These are phyloP conservation scores for Galeopterus variegatus DNA, from an alignment of 2,113 vertebrate species.

Conservation along the genomic window DNA sequence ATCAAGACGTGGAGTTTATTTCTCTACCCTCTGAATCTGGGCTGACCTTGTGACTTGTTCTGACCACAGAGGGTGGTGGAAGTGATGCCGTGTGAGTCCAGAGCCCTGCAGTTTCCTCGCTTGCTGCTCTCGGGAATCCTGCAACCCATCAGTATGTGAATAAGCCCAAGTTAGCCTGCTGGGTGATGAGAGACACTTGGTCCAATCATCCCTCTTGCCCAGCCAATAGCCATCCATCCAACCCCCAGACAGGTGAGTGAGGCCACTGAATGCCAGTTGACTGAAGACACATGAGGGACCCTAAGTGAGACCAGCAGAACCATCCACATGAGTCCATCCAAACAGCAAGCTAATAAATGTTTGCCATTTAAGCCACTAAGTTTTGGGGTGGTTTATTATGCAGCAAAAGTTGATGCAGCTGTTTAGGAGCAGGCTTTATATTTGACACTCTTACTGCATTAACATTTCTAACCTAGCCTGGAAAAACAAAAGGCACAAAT, in stretches of 20 bases:
- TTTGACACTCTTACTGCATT: not conserved
- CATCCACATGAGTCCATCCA: not conserved
- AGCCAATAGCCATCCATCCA: not conserved
- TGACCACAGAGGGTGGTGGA: accelerated
- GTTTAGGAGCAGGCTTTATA: not conserved
- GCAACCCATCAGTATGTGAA: not conserved
- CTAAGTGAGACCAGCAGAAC: not conserved
- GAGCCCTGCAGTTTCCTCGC: not conserved
- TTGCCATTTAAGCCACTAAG: not conserved
- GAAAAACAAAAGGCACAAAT: not conserved
- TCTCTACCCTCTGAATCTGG: not conserved
- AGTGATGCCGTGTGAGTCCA: not conserved
- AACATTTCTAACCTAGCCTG: not conserved
- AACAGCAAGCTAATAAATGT: not conserved
- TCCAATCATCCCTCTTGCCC: too few relatives aligned
- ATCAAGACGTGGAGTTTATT: too few relatives aligned
- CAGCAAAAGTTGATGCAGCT: not conserved
- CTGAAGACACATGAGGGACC: not conserved
- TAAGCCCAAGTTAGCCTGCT: not conserved
- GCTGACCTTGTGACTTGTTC: not conserved
- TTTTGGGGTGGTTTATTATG: not conserved
- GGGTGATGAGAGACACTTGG: not conserved
- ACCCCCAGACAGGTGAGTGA: not conserved
- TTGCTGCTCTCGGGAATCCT: not conserved
- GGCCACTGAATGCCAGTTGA: accelerated